Base-by-base conservation (phyloP, 2,113 vertebrate species). In the Cololabis saira region DNA sequence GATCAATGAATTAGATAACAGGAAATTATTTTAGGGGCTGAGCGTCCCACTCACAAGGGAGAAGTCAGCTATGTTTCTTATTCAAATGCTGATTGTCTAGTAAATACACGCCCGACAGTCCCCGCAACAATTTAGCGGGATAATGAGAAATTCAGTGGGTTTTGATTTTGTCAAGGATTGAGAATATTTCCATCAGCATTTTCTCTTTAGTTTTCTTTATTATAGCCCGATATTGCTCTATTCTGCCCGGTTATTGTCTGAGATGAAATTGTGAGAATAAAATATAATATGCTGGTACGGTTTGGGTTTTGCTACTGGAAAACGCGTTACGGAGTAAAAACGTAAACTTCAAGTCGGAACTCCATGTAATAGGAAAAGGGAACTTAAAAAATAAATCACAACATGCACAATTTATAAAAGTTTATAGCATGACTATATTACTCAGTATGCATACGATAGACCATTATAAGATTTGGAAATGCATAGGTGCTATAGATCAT, bases 11-110 rank as follows among this genome's bases (percentile, higher is more conserved):
- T 76, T 24, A 83, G 89, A 90, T 90, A 90, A 74, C 33, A 50
- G 83, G 66, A 71, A 87, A 87, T 89, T 80, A 87, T 90, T 90
- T 87, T 84, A 84, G 85, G 81, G 83, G 85, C 75, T 81, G 81
- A 83, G 75, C 77, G 71, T 83, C 72, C 70, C 53, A 47, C 71
- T 86, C 86, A 84, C 76, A 15, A 63, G 86, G 84, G 82, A 80
- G 43, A 80, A 61, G 63, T 59, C 72, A 22, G 69, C 69, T 81
- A 62, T 84, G 81, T 86, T 81, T 82, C 87, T 83, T 86, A 86
- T 87, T 87, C 72, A 75, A 70, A 84, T 64, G 30, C 54, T 60
- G 83, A 87, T 86, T 89, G 86, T 90, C 79, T 90, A 49, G 68
- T 81, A 85, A 84, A 82, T 44, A 71, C 76, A 55, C 74, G 76